phyloP scores from a whole-genome alignment of 2,113 vertebrate genomes.

The Mormyrus iriodes region DNA sequence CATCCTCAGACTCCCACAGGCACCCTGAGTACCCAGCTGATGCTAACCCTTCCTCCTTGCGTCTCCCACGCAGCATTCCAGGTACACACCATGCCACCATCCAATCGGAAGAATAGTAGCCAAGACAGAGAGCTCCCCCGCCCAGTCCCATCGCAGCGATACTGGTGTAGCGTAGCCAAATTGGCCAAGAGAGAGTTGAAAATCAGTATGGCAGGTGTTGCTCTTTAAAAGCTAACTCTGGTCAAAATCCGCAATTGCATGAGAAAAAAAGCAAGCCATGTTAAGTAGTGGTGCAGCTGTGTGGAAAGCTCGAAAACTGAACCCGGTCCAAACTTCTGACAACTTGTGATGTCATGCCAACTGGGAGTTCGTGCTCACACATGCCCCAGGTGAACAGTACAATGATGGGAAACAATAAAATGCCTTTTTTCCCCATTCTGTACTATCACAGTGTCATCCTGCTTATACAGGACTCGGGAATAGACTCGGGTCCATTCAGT shows the following conservation, averaged over 20 bases:
- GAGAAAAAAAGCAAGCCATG: neutral
- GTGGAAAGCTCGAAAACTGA: neutral
- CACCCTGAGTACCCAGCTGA: slow-evolving; percentile 87
- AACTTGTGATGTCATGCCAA: neutral
- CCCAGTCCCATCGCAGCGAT: neutral
- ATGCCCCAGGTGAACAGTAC: neutral
- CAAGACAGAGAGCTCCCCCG: neutral
- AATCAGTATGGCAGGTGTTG: slow-evolving; percentile 9
- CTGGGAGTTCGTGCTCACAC: neutral
- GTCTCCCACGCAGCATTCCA: slow-evolving; percentile 89
- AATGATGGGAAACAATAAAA: neutral
- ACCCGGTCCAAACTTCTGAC: neutral
- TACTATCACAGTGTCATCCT: neutral
- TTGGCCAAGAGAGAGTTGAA: neutral
- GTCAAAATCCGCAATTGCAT: slow-evolving; percentile 11
- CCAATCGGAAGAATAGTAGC: neutral
- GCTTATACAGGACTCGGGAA: neutral
- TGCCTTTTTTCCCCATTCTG: neutral
- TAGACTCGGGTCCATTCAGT: neutral
- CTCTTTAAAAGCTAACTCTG: slow-evolving; percentile 16
- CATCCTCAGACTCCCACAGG: no score
- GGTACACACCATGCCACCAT: slow-evolving; percentile 56
- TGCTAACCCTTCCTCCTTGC: slow-evolving; percentile 80
- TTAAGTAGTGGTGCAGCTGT: neutral
- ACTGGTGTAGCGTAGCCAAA: neutral